These are phyloP conservation scores for Zele albiditarsus DNA, from an alignment of 2,888 invertebrate genomes.

Conservation along the genomic window DNA sequence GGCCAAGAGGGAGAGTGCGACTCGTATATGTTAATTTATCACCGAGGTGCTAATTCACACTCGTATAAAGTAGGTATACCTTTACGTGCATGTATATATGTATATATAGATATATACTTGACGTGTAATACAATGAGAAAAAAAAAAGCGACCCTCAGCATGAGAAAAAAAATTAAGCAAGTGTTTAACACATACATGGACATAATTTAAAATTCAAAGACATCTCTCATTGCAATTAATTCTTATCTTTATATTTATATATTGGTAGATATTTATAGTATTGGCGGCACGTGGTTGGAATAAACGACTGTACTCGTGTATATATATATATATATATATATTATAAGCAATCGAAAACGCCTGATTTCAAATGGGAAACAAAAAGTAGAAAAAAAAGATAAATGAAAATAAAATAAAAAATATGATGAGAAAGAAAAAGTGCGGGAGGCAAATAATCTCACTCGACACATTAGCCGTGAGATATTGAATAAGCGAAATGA, in stretches of 20 bases:
- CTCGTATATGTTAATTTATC: conserved; percentile 51
- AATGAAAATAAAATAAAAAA: conserved; percentile 4
- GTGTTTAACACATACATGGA: conserved; percentile 1
- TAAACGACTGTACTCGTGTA: not conserved
- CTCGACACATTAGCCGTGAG: conserved; percentile 45
- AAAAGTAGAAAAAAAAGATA: not conserved
- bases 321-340: no score
- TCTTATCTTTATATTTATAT: conserved; percentile 11
- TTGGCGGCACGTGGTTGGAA: conserved; percentile 22
- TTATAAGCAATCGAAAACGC: conserved; percentile 8
- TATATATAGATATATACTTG: not conserved
- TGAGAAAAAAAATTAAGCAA: not conserved
- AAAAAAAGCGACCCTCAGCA: not conserved
- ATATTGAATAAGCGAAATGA: conserved; percentile 46
- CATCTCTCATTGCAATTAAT: not conserved
- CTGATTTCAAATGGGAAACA: not conserved
- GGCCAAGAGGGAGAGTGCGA: not conserved
- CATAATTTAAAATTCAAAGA: conserved; percentile 27
- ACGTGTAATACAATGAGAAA: not conserved
- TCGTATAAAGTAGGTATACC: not conserved
- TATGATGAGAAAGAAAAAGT: not conserved
- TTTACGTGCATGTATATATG: no score
- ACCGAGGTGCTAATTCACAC: conserved; percentile 45
- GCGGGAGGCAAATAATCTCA: conserved; percentile 37
- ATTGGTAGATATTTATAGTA: conserved; percentile 15